phyloP scores from a whole-genome alignment of 1,140 invertebrate genomes.

The Leptopilina clavipes region DNA sequence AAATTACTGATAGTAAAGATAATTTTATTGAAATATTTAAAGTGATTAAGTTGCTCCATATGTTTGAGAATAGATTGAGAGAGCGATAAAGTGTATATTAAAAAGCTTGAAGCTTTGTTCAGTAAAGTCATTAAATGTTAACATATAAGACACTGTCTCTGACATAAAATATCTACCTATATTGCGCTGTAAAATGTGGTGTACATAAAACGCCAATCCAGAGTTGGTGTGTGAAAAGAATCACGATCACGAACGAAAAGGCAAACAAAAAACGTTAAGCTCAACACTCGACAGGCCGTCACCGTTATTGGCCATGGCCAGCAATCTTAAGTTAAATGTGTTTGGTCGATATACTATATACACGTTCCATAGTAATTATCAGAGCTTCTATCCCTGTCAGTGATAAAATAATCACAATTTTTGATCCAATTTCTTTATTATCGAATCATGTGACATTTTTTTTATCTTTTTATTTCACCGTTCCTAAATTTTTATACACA shows the following conservation, averaged over 20 bases:
- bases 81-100: neutral
- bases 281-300: slow-evolving; percentile 1
- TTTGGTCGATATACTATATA: slow-evolving; percentile 11
- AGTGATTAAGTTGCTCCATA: neutral
- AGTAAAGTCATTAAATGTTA: slow-evolving; percentile 4
- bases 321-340: slow-evolving; percentile 32
- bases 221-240: neutral
- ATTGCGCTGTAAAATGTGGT: slow-evolving; percentile 12
- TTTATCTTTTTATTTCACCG: too few species aligned
- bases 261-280: neutral
- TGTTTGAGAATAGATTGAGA: neutral
- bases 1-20: too few species aligned
- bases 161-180: neutral
- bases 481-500: too few species aligned
- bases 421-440: neutral
- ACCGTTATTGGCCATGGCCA: slow-evolving; percentile 9
- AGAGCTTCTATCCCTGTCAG: neutral
- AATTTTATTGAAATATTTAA: neutral
- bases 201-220: slow-evolving; percentile 12
- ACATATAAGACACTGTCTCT: slow-evolving; percentile 14
- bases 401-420: neutral
- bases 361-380: neutral
- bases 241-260: slow-evolving; percentile 6
- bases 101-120: neutral
- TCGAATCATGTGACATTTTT: too few species aligned